Evolutionary conservation across 2,113 vertebrate species (phyloP).

Genomic region (Neogale vison): DNA sequence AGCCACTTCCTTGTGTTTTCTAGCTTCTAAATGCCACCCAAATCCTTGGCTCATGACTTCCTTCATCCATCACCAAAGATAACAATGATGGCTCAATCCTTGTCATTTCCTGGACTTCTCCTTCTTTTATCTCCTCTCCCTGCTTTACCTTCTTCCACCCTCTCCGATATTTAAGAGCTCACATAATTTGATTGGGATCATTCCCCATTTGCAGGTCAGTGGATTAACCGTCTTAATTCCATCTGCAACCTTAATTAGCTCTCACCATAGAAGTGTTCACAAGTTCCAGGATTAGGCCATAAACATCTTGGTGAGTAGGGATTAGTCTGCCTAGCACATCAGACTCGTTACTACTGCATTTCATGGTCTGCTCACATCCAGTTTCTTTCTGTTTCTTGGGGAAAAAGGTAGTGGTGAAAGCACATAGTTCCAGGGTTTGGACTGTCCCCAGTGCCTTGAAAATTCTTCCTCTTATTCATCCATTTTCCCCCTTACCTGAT

Average conservation of each 20-base stretch:
- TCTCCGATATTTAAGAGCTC: not conserved
- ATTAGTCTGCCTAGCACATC: accelerated
- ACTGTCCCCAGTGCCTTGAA: accelerated
- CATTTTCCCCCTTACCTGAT: accelerated
- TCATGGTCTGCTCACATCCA: accelerated
- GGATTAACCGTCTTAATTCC: not conserved
- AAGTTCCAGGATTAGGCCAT: not conserved
- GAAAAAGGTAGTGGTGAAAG: not conserved
- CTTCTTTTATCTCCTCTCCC: no score
- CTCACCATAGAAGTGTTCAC: not conserved
- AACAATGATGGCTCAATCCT: no score
- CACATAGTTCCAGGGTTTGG: not conserved
- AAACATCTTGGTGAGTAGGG: accelerated
- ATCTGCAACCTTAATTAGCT: not conserved
- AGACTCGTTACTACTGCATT: not conserved
- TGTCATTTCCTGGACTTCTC: accelerated
- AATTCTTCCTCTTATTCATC: not conserved
- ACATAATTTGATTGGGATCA: no score
- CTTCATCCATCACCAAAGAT: no score
- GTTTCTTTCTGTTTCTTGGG: not conserved
- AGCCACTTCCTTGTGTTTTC: not conserved
- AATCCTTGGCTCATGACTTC: no score
- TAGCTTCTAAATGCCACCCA: no score
- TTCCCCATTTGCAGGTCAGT: not conserved
- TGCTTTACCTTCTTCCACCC: not conserved